Conservation (phyloP, 2,888 invertebrate genomes). For the Papilio demoleus region DNA sequence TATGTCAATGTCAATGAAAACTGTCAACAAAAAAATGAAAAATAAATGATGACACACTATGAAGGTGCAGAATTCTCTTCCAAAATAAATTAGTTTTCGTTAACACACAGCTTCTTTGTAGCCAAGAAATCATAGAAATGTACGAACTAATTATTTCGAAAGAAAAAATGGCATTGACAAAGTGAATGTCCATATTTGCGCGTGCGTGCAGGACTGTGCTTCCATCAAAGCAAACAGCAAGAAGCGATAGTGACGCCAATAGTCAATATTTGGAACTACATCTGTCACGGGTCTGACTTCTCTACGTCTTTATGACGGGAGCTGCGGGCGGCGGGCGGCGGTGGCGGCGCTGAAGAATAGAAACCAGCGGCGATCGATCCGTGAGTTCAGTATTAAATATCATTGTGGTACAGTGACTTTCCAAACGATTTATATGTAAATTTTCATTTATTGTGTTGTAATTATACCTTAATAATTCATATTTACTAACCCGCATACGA, state of each 20-base stretch:
- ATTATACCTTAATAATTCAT: background rate
- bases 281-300: slow-evolving; percentile 16
- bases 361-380: slow-evolving; percentile 19
- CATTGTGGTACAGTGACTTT: slow-evolving; percentile 18
- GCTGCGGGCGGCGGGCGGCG: slow-evolving; percentile 19
- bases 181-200: background rate
- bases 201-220: background rate
- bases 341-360: slow-evolving; percentile 10
- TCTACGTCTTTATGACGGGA: slow-evolving; percentile 20
- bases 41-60: no score
- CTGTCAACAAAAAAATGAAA: no score
- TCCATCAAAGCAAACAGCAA: background rate
- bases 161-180: background rate
- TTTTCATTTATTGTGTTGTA: background rate
- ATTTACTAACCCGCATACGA: slow-evolving; percentile 7
- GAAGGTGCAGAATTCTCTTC: no score
- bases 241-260: slow-evolving; percentile 17
- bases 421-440: slow-evolving; percentile 2
- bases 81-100: no score
- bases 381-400: slow-evolving; percentile 22
- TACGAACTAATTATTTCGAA: background rate
- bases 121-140: background rate
- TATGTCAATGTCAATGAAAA: no score
- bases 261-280: slow-evolving; percentile 4
- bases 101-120: background rate